Evolutionary conservation across 2,797 vertebrate genomes (phyloP), one percentile per base, ranked within the genome.

Genomic region (Cyclopterus lumpus): DNA sequence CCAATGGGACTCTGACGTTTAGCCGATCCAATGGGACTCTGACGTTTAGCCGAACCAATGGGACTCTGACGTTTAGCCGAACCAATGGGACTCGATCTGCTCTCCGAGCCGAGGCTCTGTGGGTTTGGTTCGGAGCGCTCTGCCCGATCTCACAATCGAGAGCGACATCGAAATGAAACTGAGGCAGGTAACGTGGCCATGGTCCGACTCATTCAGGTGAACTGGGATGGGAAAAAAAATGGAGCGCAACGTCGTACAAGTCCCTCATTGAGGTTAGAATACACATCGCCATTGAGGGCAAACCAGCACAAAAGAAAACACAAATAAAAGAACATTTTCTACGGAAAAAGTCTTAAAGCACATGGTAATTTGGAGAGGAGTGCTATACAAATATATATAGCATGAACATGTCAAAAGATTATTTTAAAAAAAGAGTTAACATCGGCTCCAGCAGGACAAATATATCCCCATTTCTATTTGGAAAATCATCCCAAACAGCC

Each of bases 211-310:
- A 1, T 72, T 6, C 5, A 68, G 58, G 68, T 67, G 76, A 84
- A 44, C 38, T 28, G 46, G 4, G n/a, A n/a, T n/a, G 44, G 14
- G 8, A 8, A 42, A 15, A 51, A 58, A 59, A 63, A 77, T 18
- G 44, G 71, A 82, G 58, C 55, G 40, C 68, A 85, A 89, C 71
- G 74, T 87, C 88, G 84, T 85, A 85, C 85, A 84, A 81, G 75
- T 89, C 68, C 91, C 90, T 93, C 90, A 92, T 48, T 88, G 92
- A 93, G 91, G 91, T 91, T 86, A 91, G 69, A 87, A 86, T 87
- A 85, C 85, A 87, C 36, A 77, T 85, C 80, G 75, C 89, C 87
- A 74, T 79, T 48, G 78, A 89, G 69, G 84, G 79, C 81, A 87
- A 88, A 86, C 86, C 60, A 79, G 66, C 68, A 67, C 53, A 6